A percentile compares a stretch with the other conserved stretches of the same genome.
Evolutionary conservation across 37 sponge, comb jelly and placozoan species (phyloP).

Genomic region (Eunapius fragilis): DNA sequence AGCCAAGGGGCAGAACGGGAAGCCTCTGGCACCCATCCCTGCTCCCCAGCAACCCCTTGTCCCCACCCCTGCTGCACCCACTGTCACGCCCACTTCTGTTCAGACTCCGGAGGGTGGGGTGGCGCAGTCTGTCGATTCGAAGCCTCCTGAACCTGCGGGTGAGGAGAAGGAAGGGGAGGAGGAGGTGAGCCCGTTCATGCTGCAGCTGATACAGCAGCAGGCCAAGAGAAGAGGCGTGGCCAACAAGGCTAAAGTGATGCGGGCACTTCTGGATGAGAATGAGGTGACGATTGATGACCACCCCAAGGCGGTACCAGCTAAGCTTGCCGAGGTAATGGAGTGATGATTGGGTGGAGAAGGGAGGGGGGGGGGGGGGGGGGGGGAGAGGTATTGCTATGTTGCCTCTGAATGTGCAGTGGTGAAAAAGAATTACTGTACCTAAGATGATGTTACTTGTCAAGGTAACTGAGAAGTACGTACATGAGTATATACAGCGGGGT

Average conservation of each 20-base stretch:
- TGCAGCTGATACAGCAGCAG: not conserved
- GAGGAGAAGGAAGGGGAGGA: constrained; percentile 10
- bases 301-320: not conserved
- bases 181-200: constrained; percentile 1
- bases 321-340: constrained; percentile 13
- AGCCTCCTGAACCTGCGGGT: not conserved
- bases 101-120: not conserved
- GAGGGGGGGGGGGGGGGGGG: not conserved
- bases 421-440: too few relatives aligned
- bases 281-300: not conserved
- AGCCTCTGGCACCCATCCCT: not conserved
- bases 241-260: not conserved
- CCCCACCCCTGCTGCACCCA: not conserved
- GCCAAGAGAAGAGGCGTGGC: not conserved
- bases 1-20: not conserved
- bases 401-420: too few relatives aligned
- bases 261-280: not conserved
- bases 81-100: not conserved
- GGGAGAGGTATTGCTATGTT: too few relatives aligned
- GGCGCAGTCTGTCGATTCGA: too few relatives aligned
- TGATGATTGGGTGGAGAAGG: not conserved
- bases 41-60: not conserved
- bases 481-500: too few relatives aligned
- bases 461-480: constrained; percentile 43
- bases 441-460: too few relatives aligned